A percentile compares a stretch with the other conserved stretches of the same genome.
These are phyloP conservation scores for Euclidia mi DNA, from an alignment of 2,888 invertebrate species.

Conservation along the genomic window DNA sequence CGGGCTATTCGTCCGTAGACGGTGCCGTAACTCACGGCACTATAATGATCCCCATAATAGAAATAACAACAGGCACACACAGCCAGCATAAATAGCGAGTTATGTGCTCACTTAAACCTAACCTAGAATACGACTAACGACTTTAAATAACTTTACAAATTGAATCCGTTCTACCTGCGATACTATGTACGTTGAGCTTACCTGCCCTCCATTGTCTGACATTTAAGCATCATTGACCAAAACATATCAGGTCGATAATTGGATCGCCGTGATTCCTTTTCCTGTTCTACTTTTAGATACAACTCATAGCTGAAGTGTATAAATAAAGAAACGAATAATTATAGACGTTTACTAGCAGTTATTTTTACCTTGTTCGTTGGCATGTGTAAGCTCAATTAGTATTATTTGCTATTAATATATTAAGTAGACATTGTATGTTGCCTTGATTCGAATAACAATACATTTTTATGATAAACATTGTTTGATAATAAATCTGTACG, in stretches of 20 bases:
- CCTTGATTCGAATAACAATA: no score
- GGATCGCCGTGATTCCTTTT: constrained; percentile 16
- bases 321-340: neutral
- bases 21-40: constrained; percentile 80
- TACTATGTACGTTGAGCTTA: no score
- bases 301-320: neutral
- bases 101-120: constrained; percentile 39
- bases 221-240: no score
- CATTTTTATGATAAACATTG: no score
- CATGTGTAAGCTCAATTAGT: no score
- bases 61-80: constrained; percentile 67
- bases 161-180: neutral
- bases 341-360: constrained; percentile 8
- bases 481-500: no score
- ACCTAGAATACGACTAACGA: constrained; percentile 4
- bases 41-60: constrained; percentile 83
- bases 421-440: no score
- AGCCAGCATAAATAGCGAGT: constrained; percentile 56
- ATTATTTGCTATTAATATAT: no score
- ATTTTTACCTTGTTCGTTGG: no score
- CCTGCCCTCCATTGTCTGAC: no score
- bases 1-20: constrained; percentile 77
- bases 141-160: neutral
- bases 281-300: constrained; percentile 1
- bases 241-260: constrained; percentile 9